Base-by-base conservation (phyloP, 92 coral and sea anemone species). In the Virgularia gustaviana region DNA sequence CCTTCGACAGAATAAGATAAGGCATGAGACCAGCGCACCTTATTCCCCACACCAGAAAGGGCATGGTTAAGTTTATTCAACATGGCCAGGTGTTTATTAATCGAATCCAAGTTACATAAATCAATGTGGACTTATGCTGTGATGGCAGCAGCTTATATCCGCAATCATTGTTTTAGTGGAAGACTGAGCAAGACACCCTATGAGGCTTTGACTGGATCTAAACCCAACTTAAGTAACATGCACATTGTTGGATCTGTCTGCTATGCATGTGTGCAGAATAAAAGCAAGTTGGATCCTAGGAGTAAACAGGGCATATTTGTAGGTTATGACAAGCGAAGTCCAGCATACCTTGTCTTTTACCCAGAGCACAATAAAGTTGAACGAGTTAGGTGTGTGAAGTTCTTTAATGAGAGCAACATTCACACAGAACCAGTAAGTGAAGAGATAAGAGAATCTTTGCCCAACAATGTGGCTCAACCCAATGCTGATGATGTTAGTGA, bases 81-180 rank as follows among this genome's bases (percentile, higher is more conserved):
- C n/a, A n/a, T n/a, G n/a, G n/a, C n/a, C n/a, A n/a, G n/a, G n/a
- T n/a, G n/a, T n/a, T n/a, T n/a, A n/a, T n/a, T n/a, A n/a, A n/a
- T n/a, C n/a, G n/a, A n/a, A n/a, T n/a, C n/a, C n/a, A n/a, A n/a
- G n/a, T n/a, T n/a, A n/a, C n/a, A n/a, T n/a, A n/a, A n/a, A n/a
- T n/a, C n/a, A n/a, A n/a, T n/a, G n/a, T n/a, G n/a, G n/a, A n/a
- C 85, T 51, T 80, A 80, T 37, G 76, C 85, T 36, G 71, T 80
- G 28, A 73, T 72, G 63, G 62, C 83, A 19, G 83, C 79, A 8
- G 71, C 78, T 35, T 79, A 79, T 78, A 79, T 57, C 28, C 71
- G 64, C 61, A 79, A 70, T 72, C 22, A 78, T 51, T 71, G 83
- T 62, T 59, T 41, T 61, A 59, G n/a, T n/a, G n/a, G 70, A 68